These are phyloP conservation scores for Loxodonta africana DNA, from an alignment of 2,113 vertebrate species.

Conservation along the genomic window DNA sequence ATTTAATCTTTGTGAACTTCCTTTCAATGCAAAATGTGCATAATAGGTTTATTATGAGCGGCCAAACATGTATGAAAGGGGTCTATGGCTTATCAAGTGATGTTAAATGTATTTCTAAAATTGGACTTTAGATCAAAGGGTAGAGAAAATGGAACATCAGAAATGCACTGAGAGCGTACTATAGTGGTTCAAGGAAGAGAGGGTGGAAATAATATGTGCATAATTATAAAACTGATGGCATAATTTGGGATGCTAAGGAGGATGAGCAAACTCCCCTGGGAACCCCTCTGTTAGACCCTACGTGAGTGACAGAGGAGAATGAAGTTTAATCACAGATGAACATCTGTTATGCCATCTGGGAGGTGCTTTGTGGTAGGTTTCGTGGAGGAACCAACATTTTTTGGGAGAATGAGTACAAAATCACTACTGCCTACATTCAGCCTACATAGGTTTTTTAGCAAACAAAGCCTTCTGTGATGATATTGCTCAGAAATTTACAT, in stretches of 20 bases:
- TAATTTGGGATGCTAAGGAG: background rate
- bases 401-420: background rate
- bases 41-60: background rate
- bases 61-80: background rate
- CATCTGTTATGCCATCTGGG: background rate
- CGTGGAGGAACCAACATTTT: background rate
- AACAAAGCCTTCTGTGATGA: background rate
- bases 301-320: background rate
- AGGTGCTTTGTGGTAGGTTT: background rate
- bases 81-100: background rate
- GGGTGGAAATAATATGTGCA: background rate
- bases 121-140: background rate
- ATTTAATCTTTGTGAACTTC: constrained; percentile 57
- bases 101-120: background rate
- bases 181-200: background rate
- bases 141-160: background rate
- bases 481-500: background rate
- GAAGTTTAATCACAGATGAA: background rate
- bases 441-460: background rate
- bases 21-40: background rate
- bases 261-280: background rate
- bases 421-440: background rate
- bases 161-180: background rate
- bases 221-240: background rate
- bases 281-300: background rate